Evolutionary conservation across 1,140 invertebrate species (phyloP).

Genomic region (Mya arenaria): DNA sequence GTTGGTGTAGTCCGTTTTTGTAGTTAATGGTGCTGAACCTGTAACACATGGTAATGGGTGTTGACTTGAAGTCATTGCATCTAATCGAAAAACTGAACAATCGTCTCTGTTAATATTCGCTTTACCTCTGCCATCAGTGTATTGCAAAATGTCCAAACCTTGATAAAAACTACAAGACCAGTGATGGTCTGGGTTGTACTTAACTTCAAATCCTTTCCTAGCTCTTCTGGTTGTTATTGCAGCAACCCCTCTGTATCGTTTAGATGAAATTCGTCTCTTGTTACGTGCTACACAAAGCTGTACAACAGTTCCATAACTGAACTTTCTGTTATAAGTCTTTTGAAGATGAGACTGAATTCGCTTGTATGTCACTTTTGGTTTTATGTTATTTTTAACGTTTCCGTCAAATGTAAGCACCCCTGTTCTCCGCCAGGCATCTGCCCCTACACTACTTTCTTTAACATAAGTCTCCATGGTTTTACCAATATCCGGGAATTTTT

Average conservation of each 20-base stretch:
- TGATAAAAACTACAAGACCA: constrained; percentile 4
- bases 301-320: background rate
- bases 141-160: background rate
- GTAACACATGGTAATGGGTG: constrained; percentile 2
- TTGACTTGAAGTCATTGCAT: constrained; percentile 6
- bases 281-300: background rate
- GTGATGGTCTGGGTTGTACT: constrained; percentile 1
- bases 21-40: constrained; percentile 2
- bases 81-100: constrained; percentile 2
- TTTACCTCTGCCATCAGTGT: constrained; percentile 1
- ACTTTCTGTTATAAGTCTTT: constrained; percentile 2
- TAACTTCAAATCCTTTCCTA: constrained; percentile 1
- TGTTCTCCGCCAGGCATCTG: constrained; percentile 2
- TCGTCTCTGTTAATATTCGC: constrained; percentile 8
- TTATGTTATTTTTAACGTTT: background rate
- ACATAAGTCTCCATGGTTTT: background rate
- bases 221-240: constrained; percentile 3
- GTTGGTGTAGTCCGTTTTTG: constrained; percentile 18
- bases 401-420: constrained; percentile 2
- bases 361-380: constrained; percentile 8
- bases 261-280: background rate
- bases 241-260: background rate
- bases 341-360: background rate
- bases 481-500: constrained; percentile 1
- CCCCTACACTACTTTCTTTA: constrained; percentile 9